Base-by-base conservation (phyloP, 2,113 vertebrate species). In the Pelecanus crispus region DNA sequence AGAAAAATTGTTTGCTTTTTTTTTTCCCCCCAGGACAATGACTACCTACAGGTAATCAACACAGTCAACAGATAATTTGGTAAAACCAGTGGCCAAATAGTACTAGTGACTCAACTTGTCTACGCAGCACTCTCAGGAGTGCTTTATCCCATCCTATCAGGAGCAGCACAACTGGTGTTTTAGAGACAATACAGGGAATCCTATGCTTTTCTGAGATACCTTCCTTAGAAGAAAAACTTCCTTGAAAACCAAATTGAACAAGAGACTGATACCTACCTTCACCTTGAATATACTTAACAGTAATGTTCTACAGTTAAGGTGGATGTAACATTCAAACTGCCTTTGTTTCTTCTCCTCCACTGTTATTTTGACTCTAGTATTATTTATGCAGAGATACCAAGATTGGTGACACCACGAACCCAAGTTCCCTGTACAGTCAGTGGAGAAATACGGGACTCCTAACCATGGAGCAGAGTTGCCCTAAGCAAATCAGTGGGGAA, bases 61-160 rank as follows among this genome's bases (percentile, higher is more conserved):
- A 53, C 15, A 29, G 40, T 9, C 82, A 75, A 61, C 18, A 53
- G 38, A 4, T 13, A 59, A 59, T 7, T 68, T 24, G 40, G 52
- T 53, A 53, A 90, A 93, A 93, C 86, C 90, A 82, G 71, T 58
- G 53, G 36, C 78, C 53, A 86, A 85, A 68, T 19, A 85, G 61
- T 42, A 79, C 34, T 32, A 63, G 32, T 75, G 84, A 92, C 56
- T 87, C 91, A 85, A 17, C 70, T 81, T 17, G 19, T 9, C 22
- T 3, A 6, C 2, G 45, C 0, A 36, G 40, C 28, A 2, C 52
- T 82, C 53, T 49, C 7, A 75, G 44, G 58, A 92, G 44, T 32
- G 75, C 52, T 77, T 90, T 80, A 4, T 17, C 72, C 29, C 13
- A 25, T 29, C 25, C 62, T 29, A 17, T 12, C 22, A 55, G 28